phyloP scores from a whole-genome alignment of 2,888 invertebrate genomes.

The Patella depressa region DNA sequence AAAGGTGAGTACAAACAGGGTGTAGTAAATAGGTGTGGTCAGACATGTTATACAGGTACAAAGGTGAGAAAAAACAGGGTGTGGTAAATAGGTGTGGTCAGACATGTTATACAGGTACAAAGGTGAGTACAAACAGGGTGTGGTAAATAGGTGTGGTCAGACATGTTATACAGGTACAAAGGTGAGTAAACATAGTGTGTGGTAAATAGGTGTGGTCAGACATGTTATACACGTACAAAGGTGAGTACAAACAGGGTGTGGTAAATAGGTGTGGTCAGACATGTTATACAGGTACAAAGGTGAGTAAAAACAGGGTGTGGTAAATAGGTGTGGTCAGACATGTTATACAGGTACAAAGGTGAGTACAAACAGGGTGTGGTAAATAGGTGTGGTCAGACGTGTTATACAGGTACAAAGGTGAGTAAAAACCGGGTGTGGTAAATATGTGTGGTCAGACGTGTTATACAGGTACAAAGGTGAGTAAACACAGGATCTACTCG shows the following conservation, averaged over 20 bases:
- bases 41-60: too few relatives aligned
- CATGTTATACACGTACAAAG: constrained; percentile 57
- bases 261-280: constrained; percentile 64
- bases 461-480: too few relatives aligned
- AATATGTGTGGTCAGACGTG: too few relatives aligned
- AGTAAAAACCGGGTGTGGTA: too few relatives aligned
- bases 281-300: constrained; percentile 68
- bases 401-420: constrained; percentile 63
- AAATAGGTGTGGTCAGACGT: constrained; percentile 37
- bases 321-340: constrained; percentile 56
- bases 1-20: constrained; percentile 64
- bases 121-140: constrained; percentile 47
- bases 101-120: constrained; percentile 66
- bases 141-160: constrained; percentile 55
- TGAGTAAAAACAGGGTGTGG: constrained; percentile 31
- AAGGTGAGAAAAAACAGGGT: too few relatives aligned
- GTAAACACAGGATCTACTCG: too few relatives aligned
- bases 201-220: constrained; percentile 37
- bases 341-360: constrained; percentile 69
- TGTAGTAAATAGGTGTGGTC: too few relatives aligned
- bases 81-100: constrained; percentile 67
- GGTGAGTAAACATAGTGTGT: constrained; percentile 41
- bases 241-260: too few relatives aligned
- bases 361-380: constrained; percentile 11
- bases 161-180: constrained; percentile 67